phyloP scores from a whole-genome alignment of 2,113 vertebrate genomes.

The Rattus rattus region DNA sequence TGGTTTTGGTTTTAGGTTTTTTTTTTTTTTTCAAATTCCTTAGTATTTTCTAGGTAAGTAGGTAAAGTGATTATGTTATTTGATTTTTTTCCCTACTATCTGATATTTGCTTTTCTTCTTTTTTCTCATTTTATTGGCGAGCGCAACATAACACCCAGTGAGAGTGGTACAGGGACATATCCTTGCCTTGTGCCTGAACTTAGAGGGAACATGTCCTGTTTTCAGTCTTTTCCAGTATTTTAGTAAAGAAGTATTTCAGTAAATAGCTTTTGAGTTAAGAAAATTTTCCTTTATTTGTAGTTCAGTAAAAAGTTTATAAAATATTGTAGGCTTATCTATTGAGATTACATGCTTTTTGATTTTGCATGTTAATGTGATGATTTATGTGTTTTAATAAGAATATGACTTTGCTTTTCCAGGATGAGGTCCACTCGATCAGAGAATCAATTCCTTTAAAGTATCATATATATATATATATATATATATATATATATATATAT shows the following conservation, averaged over 20 bases:
- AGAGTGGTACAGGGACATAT: background rate
- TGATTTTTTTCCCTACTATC: background rate
- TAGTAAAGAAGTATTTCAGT: background rate
- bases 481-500: too few relatives aligned
- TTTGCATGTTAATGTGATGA: background rate
- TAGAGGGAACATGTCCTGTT: too few relatives aligned
- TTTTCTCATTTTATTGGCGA: background rate
- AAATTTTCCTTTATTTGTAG: background rate
- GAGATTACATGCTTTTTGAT: background rate
- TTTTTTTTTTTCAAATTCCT: background rate
- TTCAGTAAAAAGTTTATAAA: background rate
- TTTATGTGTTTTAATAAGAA: background rate
- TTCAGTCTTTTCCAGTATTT: background rate
- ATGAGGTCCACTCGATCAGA: background rate
- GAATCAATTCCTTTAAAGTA: background rate
- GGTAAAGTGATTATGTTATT: background rate
- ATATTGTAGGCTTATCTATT: background rate
- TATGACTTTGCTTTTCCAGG: background rate
- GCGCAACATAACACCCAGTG: too few relatives aligned
- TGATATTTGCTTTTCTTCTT: background rate
- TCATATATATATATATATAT: too few relatives aligned
- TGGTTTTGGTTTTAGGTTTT: background rate
- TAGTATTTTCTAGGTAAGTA: background rate
- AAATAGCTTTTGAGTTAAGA: background rate
- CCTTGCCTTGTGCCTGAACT: background rate